phyloP scores from a whole-genome alignment of 2,113 vertebrate genomes.

The Xiphorhynchus elegans region DNA sequence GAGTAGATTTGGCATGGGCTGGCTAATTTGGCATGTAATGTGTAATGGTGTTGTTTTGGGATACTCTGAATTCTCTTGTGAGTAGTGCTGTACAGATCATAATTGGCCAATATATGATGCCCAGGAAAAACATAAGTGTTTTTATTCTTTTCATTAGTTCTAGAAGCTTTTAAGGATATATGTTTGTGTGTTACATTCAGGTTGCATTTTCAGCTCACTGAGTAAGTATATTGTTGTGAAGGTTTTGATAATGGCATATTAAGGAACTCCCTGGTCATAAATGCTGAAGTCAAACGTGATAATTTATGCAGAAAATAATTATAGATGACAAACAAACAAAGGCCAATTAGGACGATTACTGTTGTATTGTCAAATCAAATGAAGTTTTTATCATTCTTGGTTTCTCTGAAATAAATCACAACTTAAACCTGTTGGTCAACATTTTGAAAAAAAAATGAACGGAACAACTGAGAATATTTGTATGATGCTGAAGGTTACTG shows the following conservation, averaged over 20 bases:
- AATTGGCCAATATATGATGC: background rate
- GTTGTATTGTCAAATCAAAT: background rate
- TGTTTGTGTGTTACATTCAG: background rate
- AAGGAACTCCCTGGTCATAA: constrained; percentile 30
- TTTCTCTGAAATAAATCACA: constrained; percentile 12
- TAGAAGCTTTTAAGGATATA: background rate
- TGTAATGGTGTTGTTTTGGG: background rate
- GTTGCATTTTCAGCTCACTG: background rate
- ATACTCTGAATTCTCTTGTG: background rate
- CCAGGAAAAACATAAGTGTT: background rate
- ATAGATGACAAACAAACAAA: constrained; percentile 53
- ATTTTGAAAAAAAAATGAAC: background rate
- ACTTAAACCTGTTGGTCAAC: constrained; percentile 27
- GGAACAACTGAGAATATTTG: background rate
- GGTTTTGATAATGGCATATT: constrained; percentile 1
- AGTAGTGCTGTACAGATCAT: background rate
- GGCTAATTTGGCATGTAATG: background rate
- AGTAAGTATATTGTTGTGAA: background rate
- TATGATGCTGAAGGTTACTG: background rate
- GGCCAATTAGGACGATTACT: constrained; percentile 9
- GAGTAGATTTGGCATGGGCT: background rate
- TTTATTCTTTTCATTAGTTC: background rate
- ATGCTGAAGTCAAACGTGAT: background rate
- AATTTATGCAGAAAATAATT: constrained; percentile 53
- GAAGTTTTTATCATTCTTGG: background rate